Conservation (phyloP, 2,113 vertebrate species). For the Gulo gulo region DNA sequence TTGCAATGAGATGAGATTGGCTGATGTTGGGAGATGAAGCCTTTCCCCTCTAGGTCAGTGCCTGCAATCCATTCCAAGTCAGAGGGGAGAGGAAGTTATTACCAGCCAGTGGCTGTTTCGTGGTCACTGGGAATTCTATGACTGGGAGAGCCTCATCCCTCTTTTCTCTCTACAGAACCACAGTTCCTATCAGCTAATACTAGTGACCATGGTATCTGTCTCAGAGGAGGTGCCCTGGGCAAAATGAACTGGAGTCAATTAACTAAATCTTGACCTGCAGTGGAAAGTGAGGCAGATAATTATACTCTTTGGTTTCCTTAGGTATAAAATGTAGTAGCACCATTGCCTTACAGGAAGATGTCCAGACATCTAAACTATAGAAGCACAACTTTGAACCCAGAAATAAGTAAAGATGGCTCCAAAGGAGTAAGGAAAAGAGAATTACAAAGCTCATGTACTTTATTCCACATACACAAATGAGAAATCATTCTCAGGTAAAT, state of each 20-base stretch:
- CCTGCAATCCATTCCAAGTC: conserved; percentile 80
- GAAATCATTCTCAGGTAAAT: background rate
- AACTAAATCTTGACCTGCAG: conserved; percentile 69
- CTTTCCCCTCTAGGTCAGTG: conserved; percentile 78
- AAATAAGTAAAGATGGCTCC: background rate
- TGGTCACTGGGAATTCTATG: conserved; percentile 74
- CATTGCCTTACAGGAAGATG: conserved; percentile 39
- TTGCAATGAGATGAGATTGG: conserved; percentile 79
- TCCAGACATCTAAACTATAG: background rate
- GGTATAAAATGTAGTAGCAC: conserved; percentile 11
- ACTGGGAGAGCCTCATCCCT: conserved; percentile 68
- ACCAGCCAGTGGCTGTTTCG: conserved; percentile 71
- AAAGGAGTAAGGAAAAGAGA: background rate
- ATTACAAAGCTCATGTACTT: background rate
- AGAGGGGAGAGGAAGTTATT: conserved; percentile 77
- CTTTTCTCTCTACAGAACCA: conserved; percentile 51
- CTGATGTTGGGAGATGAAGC: conserved; percentile 79
- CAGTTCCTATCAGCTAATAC: conserved; percentile 42
- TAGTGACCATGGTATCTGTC: conserved; percentile 39
- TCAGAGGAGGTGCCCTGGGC: conserved; percentile 64
- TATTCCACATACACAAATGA: background rate
- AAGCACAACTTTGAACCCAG: conserved; percentile 3
- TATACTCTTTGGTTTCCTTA: conserved; percentile 49
- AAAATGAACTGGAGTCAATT: conserved; percentile 72
- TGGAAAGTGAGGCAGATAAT: conserved; percentile 63